Conservation (phyloP, 2,888 invertebrate species). For the Amblyteles armatorius region DNA sequence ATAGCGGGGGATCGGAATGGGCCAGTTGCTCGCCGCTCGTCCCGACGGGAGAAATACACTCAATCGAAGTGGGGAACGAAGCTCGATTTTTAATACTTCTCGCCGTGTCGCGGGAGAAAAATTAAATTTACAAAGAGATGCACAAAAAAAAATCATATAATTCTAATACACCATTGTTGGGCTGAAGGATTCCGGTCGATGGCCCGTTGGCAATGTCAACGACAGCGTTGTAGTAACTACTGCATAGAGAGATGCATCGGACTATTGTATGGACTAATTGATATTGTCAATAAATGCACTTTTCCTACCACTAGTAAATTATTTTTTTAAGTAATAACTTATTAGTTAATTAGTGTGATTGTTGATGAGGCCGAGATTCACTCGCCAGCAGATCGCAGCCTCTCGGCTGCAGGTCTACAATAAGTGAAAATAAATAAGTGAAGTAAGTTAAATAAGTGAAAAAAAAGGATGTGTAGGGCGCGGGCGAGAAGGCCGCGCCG, state of each 20-base stretch:
- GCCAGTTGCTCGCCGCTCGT: slow-evolving; percentile 13
- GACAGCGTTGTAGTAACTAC: no score
- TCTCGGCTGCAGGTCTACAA: neutral
- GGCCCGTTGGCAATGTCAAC: no score
- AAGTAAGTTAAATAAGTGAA: neutral
- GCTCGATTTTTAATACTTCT: neutral
- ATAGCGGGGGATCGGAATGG: slow-evolving; percentile 43
- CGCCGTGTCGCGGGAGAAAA: neutral
- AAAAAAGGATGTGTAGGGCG: slow-evolving; percentile 22
- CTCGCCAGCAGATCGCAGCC: neutral
- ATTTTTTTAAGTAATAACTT: no score
- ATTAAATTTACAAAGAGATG: neutral
- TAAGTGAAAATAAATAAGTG: neutral
- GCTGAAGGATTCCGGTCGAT: no score
- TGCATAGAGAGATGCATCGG: no score
- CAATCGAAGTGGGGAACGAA: neutral
- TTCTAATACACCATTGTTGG: no score
- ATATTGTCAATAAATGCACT: no score
- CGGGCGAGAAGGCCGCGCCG: slow-evolving; percentile 32
- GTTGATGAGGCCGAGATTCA: neutral
- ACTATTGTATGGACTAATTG: no score
- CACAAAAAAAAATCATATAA: neutral
- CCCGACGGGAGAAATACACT: slow-evolving; percentile 8
- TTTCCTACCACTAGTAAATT: no score
- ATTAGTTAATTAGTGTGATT: no score